Evolutionary conservation across 1,140 invertebrate genomes (phyloP).

Genomic region (Drosophila subpulchrella): DNA sequence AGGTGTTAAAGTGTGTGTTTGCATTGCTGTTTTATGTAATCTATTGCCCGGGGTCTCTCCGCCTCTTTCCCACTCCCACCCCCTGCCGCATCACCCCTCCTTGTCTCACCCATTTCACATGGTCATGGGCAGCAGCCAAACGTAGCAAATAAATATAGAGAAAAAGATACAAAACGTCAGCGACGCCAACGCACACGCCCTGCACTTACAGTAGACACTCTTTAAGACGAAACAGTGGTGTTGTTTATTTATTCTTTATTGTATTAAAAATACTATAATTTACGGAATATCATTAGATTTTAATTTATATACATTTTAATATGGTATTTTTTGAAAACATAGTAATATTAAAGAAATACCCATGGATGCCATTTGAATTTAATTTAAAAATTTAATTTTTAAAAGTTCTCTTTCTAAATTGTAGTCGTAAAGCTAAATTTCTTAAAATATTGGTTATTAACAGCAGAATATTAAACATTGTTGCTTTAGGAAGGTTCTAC

Average conservation of each 20-base stretch:
- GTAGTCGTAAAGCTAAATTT: no score
- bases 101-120: conserved; percentile 35
- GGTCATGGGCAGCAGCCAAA: conserved; percentile 60
- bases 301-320: no score
- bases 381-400: no score
- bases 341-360: no score
- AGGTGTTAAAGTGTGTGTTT: conserved; percentile 15
- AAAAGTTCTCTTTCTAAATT: no score
- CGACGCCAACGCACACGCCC: conserved; percentile 46
- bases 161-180: conserved; percentile 19
- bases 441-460: no score
- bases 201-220: conserved; percentile 26
- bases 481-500: neutral
- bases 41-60: conserved; percentile 26
- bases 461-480: neutral
- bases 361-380: no score
- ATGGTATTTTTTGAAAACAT: no score
- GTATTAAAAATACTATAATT: no score
- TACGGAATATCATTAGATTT: no score
- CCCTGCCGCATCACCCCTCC: neutral
- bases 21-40: conserved; percentile 54
- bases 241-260: no score
- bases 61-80: conserved; percentile 5
- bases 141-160: conserved; percentile 34
- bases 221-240: no score